These are phyloP conservation scores for Zoroaster sp. DNA, from an alignment of 53 echinoderm and acorn worm species.

Conservation along the genomic window DNA sequence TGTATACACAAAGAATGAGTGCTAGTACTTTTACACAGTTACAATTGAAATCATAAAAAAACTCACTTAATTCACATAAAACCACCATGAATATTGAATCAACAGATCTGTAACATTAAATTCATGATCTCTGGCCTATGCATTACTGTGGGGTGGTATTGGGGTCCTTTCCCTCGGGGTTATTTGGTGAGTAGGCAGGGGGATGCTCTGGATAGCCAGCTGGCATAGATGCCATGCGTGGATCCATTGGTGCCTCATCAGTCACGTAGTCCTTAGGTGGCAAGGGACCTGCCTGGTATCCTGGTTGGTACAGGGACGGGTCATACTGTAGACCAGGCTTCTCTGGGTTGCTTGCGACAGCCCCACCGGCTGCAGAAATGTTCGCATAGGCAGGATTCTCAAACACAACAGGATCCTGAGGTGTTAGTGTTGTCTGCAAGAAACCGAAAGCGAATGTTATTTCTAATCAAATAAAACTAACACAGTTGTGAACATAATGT, in stretches of 20 bases:
- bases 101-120: no score
- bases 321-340: conserved; percentile 42
- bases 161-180: neutral
- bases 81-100: no score
- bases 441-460: no score
- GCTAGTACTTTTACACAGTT: no score
- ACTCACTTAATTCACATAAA: no score
- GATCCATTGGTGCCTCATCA: neutral
- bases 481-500: no score
- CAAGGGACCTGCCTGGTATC: conserved; percentile 27
- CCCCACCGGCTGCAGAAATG: neutral
- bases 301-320: conserved; percentile 16
- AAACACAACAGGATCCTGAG: conserved; percentile 33
- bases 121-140: neutral
- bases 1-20: no score
- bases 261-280: conserved; percentile 42
- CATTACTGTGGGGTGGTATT: neutral
- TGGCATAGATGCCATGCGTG: neutral
- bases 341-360: neutral
- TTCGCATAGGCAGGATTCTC: conserved; percentile 38
- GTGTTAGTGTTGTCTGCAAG: conserved; percentile 39
- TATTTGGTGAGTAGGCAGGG: conserved; percentile 36
- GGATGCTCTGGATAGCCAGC: conserved; percentile 20
- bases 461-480: neutral
- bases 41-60: no score